Evolutionary conservation across 30 jellyfish, hydroid and myxozoan species (phyloP), one percentile per base, ranked within the genome.

Genomic region (Aurelia sp.): DNA sequence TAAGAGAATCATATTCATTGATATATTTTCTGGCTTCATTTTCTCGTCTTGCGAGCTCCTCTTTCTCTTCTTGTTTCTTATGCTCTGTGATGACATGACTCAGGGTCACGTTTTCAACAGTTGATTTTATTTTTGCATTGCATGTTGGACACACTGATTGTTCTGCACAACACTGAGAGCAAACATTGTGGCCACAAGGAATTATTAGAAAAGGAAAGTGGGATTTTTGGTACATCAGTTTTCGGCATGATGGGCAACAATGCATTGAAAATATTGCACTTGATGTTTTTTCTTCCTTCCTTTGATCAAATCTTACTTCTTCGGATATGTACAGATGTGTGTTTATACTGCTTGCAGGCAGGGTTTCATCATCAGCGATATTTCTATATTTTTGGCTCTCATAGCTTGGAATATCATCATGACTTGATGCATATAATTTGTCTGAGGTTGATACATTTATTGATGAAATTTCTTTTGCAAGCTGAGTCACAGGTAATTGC

Each of bases 151-250:
- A 88, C 4, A 4, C 57, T 17, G 76, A 4, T 50, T 55, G 82
- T n/a, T 47, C 72, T 1, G 88, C 53, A 11, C 57, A 74, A 74
- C 96, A 88, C 59, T 48, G 78, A 16, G 82, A 64, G 53, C 96
- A 88, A 6, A 88, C 27, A 52, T 80, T 72, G 50, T 88, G 96
- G 3, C 96, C 96, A 79, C 96, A 88, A 5, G 96, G 96, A 9
- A 88, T 88, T 7, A 78, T 71, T 65, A 88, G 21, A 35, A 67
- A 72, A 8, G 96, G 91, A 13, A 41, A 18, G 44, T 72, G 55
- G 19, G 78, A 60, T n/a, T 68, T 48, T 35, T 27, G 48, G 50
- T 59, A 22, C 96, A 88, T 88, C 57, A 88, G 79, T 38, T 69
- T 74, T 59, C 65, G 78, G 40, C 96, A 88, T 3, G 16, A 21